Evolutionary conservation across 2,113 vertebrate genomes (phyloP).

Genomic region (Hydrolagus affinis): DNA sequence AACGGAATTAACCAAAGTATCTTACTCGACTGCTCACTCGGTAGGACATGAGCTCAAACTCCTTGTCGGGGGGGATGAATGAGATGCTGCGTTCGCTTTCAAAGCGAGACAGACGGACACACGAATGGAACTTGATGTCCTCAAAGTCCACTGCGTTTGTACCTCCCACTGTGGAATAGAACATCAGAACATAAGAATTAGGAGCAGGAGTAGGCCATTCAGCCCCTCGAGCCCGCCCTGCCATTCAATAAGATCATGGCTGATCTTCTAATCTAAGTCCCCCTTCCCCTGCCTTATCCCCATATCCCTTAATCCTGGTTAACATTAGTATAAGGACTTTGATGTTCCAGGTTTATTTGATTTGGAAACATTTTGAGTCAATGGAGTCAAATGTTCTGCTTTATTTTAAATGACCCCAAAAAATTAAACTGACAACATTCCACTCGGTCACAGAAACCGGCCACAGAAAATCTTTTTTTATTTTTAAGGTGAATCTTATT

Average conservation of each 20-base stretch:
- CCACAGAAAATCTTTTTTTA: no score
- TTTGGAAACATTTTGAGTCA: neutral
- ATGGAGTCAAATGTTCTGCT: neutral
- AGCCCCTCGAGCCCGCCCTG: no score
- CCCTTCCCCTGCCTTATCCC: no score
- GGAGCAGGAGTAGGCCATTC: no score
- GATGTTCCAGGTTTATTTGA: neutral
- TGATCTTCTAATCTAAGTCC: no score
- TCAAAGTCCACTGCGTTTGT: slow-evolving; percentile 7
- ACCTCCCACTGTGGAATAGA: neutral
- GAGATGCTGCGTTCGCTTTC: slow-evolving; percentile 21
- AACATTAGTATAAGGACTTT: neutral
- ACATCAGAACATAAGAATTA: no score
- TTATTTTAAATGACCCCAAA: neutral
- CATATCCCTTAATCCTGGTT: no score
- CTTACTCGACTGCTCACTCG: slow-evolving; percentile 14
- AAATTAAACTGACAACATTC: neutral
- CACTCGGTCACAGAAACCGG: no score
- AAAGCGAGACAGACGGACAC: slow-evolving; percentile 23
- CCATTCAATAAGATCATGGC: no score
- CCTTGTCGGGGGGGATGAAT: slow-evolving; percentile 27
- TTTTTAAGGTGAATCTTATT: no score
- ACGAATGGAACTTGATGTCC: slow-evolving; percentile 20
- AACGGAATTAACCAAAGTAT: neutral
- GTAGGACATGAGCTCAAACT: slow-evolving; percentile 25